These are phyloP conservation scores for Lottia gigantea DNA, from an alignment of 2,888 invertebrate genomes.

Conservation along the genomic window DNA sequence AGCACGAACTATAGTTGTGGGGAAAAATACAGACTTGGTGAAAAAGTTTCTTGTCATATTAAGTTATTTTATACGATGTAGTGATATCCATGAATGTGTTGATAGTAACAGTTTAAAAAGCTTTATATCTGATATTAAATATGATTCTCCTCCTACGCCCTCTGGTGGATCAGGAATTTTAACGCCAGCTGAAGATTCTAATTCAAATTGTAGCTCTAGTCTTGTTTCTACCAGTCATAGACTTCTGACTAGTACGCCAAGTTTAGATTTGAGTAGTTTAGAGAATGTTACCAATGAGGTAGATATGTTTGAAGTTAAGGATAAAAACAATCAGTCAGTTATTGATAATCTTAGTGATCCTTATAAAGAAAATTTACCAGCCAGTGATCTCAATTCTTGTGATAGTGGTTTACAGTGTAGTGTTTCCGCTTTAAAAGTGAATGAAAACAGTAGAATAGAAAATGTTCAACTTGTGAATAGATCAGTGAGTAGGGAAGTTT, in stretches of 20 bases:
- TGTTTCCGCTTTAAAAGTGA: slow-evolving; percentile 38
- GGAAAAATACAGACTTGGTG: slow-evolving; percentile 75
- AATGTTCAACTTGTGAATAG: slow-evolving; percentile 40
- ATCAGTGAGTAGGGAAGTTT: not conserved
- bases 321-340: not conserved
- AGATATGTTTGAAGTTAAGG: not conserved
- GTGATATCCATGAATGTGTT: slow-evolving; percentile 73
- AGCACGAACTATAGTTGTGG: slow-evolving; percentile 81
- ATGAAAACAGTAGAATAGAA: slow-evolving; percentile 42
- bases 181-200: slow-evolving; percentile 14
- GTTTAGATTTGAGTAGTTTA: slow-evolving; percentile 1
- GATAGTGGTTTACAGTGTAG: slow-evolving; percentile 32
- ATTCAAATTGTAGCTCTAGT: slow-evolving; percentile 8
- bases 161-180: slow-evolving; percentile 35
- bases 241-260: not conserved
- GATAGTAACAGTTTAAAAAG: slow-evolving; percentile 43
- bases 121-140: slow-evolving; percentile 39
- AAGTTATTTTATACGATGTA: slow-evolving; percentile 88
- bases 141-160: slow-evolving; percentile 41
- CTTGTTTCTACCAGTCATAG: slow-evolving; percentile 1
- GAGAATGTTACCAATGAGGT: not conserved
- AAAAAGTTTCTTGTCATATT: slow-evolving; percentile 81
- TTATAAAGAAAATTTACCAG: slow-evolving; percentile 19
- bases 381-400: slow-evolving; percentile 8
- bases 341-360: slow-evolving; percentile 1